These are phyloP conservation scores for Nesidiocoris tenuis DNA, from an alignment of 2,888 invertebrate species.

Conservation along the genomic window DNA sequence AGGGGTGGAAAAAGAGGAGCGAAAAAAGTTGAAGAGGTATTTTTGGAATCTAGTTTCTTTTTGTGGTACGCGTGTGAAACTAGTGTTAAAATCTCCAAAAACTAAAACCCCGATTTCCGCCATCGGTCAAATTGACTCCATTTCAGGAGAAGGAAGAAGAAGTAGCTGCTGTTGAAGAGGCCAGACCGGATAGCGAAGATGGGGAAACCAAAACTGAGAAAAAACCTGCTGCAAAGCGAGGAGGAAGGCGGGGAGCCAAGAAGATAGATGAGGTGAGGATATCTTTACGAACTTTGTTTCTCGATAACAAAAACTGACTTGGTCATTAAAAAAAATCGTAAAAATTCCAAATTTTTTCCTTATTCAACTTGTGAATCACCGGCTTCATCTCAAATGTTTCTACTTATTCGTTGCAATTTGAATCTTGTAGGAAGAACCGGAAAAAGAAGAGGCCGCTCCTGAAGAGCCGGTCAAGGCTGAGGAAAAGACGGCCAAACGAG, in stretches of 20 bases:
- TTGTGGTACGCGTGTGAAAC: background rate
- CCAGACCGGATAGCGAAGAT: too few species aligned
- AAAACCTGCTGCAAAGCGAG: background rate
- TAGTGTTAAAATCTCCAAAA: background rate
- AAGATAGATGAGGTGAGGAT: background rate
- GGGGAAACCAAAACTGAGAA: background rate
- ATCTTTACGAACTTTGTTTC: too few species aligned
- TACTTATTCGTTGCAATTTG: too few species aligned
- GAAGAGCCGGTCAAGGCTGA: background rate
- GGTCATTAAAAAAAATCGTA: too few species aligned
- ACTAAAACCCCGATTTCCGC: background rate
- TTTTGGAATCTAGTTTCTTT: background rate
- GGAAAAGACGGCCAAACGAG: background rate
- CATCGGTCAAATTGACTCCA: background rate
- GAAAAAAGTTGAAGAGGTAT: background rate
- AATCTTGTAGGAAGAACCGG: too few species aligned
- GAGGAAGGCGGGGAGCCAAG: background rate
- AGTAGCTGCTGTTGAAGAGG: background rate
- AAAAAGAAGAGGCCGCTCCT: background rate
- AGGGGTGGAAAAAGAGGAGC: slow-evolving; percentile 12
- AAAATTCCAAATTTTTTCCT: too few species aligned
- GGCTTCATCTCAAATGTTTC: too few species aligned
- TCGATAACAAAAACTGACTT: too few species aligned
- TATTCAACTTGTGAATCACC: too few species aligned
- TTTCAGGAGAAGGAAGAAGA: background rate